Base-by-base conservation (phyloP, 2,888 invertebrate species). In the Aplocera efformata region DNA sequence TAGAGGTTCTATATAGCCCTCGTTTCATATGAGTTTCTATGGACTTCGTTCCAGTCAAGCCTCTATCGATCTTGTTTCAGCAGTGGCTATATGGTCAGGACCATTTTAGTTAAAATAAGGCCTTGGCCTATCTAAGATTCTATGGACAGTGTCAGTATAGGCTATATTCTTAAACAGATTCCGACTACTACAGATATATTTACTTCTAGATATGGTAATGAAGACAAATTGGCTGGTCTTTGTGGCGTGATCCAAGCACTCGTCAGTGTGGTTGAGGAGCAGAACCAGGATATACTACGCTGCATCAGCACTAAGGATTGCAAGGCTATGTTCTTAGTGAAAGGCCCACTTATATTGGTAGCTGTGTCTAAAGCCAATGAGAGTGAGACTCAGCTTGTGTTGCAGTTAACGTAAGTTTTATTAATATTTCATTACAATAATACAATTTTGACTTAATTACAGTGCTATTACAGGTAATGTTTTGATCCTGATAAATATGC, bases 171-270 rank as follows among this genome's bases (percentile, higher is more conserved):
- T n/a, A n/a, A n/a, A n/a, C n/a, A n/a, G n/a, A n/a, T n/a, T n/a
- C n/a, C n/a, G n/a, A n/a, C n/a, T n/a, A n/a, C n/a, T n/a, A n/a
- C n/a, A n/a, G n/a, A n/a, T n/a, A n/a, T n/a, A 7, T 22, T 5
- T 22, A 7, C 25, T 75, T 79, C 43, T 70, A 95, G 96, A 63
- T 94, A 96, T 80, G 97, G 97, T 3, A 95, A 93, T 76, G 98
- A 98, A 86, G 98, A 98, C 69, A 96, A 96, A 75, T 82, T 98
- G 62, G 98, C 96, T 5, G 97, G 98, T 8, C 83, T 98, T 8
- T 98, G 97, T 86, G 98, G 98, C 8, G 96, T 98, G 0, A 95
- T 98, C 88, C 97, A 97, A 79, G 98, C 98, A 0, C 77, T 98
- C 51, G 96, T 97, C 1, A 97, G 97, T 52, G 95, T 96, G 57